These are phyloP conservation scores for Daboia siamensis DNA, from an alignment of 2,113 vertebrate species.

Conservation along the genomic window DNA sequence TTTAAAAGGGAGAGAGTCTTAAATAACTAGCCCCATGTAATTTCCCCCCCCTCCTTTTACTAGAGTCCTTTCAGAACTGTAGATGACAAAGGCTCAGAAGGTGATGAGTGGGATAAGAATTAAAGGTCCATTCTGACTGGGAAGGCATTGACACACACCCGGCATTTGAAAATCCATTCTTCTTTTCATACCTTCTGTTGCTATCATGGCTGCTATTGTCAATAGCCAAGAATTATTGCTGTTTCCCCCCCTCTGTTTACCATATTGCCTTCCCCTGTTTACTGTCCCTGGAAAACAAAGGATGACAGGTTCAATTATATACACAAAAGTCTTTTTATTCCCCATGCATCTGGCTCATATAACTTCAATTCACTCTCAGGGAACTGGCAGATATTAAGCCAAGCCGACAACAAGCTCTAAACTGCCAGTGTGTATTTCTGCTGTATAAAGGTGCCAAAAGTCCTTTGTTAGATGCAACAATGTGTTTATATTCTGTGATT, in stretches of 20 bases:
- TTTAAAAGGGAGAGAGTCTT: not conserved
- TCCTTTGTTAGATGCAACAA: slow-evolving; percentile 14
- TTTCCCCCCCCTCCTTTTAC: not conserved
- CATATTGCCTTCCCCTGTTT: not conserved
- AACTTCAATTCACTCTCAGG: slow-evolving; percentile 28
- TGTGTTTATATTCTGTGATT: slow-evolving; percentile 8
- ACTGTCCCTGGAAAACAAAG: slow-evolving; percentile 5
- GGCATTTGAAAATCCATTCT: not conserved
- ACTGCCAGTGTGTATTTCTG: slow-evolving; percentile 18
- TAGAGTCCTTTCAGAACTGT: not conserved
- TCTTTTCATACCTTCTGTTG: not conserved
- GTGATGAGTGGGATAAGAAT: not conserved
- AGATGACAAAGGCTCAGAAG: not conserved
- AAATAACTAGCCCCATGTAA: not conserved
- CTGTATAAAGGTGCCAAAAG: slow-evolving; percentile 20
- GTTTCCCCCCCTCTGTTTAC: not conserved
- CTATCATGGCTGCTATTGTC: not conserved
- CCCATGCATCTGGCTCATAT: slow-evolving; percentile 19
- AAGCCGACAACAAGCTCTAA: slow-evolving; percentile 41
- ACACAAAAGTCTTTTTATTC: slow-evolving; percentile 42
- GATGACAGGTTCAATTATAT: not conserved
- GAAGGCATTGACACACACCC: not conserved
- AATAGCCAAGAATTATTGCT: not conserved
- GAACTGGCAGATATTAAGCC: slow-evolving; percentile 39
- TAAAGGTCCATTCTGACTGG: not conserved